Percentiles rank a stretch among this genome's conserved stretches.
Conservation (phyloP, 2,797 vertebrate genomes). For the Phaenicophaeus curvirostris region DNA sequence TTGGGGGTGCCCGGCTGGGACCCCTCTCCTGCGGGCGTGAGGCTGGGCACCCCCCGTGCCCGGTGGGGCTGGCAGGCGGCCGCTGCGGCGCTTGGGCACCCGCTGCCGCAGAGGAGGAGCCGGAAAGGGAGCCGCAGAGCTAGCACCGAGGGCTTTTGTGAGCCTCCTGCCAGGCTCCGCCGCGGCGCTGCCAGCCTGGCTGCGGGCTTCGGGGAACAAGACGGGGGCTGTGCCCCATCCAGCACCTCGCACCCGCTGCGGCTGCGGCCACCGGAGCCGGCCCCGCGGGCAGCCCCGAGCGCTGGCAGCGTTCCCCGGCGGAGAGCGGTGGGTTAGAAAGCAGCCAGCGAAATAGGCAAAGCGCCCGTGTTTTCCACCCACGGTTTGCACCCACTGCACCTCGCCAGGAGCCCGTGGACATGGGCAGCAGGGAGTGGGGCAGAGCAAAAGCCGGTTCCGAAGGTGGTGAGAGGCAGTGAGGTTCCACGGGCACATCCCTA, state of each 20-base stretch:
- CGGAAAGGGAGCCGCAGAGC: neutral
- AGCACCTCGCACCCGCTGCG: accelerated
- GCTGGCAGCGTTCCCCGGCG: neutral
- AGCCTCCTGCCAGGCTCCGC: neutral
- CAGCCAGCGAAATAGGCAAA: neutral
- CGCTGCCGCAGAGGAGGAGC: neutral
- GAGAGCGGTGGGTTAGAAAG: neutral
- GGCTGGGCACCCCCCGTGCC: neutral
- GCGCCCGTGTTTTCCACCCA: neutral
- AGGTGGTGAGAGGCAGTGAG: neutral
- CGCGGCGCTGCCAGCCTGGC: neutral
- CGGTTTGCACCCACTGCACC: neutral
- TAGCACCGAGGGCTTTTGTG: neutral
- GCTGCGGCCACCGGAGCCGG: accelerated
- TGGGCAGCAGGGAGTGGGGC: neutral
- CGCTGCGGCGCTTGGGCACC: neutral
- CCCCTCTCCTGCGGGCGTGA: accelerated
- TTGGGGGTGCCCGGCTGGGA: accelerated
- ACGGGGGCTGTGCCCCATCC: accelerated
- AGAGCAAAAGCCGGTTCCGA: neutral
- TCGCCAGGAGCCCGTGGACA: neutral
- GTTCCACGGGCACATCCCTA: neutral
- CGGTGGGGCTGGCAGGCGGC: neutral
- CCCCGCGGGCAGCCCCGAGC: no score
- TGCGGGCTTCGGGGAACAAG: neutral